A percentile compares a stretch with the other conserved stretches of the same genome.
Evolutionary conservation across 2,888 invertebrate species (phyloP).

Genomic region (Chloromyia formosa): DNA sequence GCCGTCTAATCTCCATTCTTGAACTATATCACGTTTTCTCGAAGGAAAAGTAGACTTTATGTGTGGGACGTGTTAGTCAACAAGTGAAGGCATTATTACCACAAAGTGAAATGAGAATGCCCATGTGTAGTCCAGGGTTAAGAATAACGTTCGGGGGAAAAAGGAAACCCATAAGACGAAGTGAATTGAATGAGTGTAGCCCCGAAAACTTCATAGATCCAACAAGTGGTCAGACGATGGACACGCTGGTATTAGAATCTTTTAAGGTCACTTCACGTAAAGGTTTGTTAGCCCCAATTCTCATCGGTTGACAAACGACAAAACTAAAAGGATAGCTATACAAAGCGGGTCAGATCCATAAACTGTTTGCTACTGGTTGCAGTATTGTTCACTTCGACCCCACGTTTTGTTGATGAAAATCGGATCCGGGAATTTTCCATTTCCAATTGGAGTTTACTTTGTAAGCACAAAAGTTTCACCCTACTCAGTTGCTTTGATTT

Average conservation of each 20-base stretch:
- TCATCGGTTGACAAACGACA: conserved; percentile 30
- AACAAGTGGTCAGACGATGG: conserved; percentile 38
- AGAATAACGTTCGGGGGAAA: background rate
- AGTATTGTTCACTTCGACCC: background rate
- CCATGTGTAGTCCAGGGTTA: background rate
- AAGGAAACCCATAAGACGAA: background rate
- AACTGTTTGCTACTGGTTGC: background rate
- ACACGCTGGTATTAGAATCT: conserved; percentile 17
- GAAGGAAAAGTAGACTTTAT: conserved; percentile 44
- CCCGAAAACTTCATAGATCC: conserved; percentile 13
- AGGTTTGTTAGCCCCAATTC: conserved; percentile 31
- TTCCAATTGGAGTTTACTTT: conserved; percentile 20
- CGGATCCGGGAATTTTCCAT: conserved; percentile 26
- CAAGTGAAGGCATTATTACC: conserved; percentile 43
- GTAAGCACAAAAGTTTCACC: conserved; percentile 35
- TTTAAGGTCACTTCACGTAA: conserved; percentile 28
- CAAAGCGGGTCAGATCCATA: conserved; percentile 2
- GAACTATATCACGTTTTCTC: conserved; percentile 45
- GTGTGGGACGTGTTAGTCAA: conserved; percentile 48
- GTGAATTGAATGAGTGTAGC: background rate
- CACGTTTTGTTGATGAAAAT: conserved; percentile 35
- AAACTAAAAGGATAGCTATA: conserved; percentile 40
- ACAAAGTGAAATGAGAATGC: conserved; percentile 37
- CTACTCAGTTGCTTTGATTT: conserved; percentile 1
- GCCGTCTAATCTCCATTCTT: conserved; percentile 41